Evolutionary conservation across 2,888 invertebrate species (phyloP).

Genomic region (Adelphocoris suturalis): DNA sequence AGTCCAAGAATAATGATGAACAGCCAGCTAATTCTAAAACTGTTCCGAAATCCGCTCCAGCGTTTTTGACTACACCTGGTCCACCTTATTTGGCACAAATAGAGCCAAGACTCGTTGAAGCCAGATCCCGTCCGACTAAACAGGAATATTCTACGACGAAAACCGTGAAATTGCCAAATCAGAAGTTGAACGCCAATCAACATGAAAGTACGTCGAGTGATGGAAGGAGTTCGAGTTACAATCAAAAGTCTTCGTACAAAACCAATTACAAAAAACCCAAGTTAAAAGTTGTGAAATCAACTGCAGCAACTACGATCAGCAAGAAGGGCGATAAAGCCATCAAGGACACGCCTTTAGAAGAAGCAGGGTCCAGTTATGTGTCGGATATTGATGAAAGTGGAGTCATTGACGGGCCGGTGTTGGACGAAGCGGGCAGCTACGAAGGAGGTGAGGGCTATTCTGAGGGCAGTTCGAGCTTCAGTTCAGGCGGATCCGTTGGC

Average conservation of each 20-base stretch:
- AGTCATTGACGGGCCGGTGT: conserved; percentile 66
- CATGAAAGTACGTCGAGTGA: conserved; percentile 69
- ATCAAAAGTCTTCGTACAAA: conserved; percentile 72
- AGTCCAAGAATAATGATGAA: neutral
- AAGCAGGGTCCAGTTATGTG: conserved; percentile 72
- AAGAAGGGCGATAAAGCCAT: conserved; percentile 35
- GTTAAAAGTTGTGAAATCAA: conserved; percentile 1
- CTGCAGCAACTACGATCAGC: neutral
- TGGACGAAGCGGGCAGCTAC: conserved; percentile 60
- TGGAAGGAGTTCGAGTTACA: conserved; percentile 73
- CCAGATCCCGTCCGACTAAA: conserved; percentile 51
- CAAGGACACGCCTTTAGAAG: conserved; percentile 71
- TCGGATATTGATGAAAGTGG: conserved; percentile 72
- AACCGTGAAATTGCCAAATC: conserved; percentile 72
- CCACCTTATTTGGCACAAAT: neutral
- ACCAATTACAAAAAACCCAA: conserved; percentile 70
- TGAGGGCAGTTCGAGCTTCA: conserved; percentile 25
- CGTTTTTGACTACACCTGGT: neutral
- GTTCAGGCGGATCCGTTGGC: neutral
- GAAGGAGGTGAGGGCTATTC: conserved; percentile 46
- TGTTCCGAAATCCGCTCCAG: neutral
- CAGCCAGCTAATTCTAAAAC: neutral
- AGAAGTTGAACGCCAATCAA: conserved; percentile 70
- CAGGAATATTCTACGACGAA: conserved; percentile 70
- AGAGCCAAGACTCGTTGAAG: conserved; percentile 16